Evolutionary conservation across 2,888 invertebrate genomes (phyloP).

Genomic region (Apotomis betuletana): DNA sequence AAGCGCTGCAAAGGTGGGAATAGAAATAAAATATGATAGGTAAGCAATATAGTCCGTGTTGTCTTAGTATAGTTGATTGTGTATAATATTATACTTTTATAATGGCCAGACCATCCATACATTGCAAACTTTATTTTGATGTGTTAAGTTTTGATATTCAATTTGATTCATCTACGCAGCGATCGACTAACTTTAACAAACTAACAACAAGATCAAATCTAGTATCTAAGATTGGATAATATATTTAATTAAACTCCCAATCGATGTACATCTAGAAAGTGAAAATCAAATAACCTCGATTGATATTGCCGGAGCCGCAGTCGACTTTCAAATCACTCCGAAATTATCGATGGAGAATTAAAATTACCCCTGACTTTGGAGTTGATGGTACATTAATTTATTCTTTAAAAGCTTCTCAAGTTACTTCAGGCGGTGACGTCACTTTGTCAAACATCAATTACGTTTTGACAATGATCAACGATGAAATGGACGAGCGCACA

Average conservation of each 20-base stretch:
- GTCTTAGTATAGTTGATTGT: too few relatives aligned
- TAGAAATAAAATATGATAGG: too few relatives aligned
- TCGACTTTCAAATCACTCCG: constrained; percentile 35
- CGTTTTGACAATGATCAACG: constrained; percentile 78
- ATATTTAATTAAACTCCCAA: neutral
- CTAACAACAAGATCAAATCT: too few relatives aligned
- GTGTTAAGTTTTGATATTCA: too few relatives aligned
- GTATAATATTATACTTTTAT: too few relatives aligned
- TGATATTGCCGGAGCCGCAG: constrained; percentile 11
- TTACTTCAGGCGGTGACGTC: constrained; percentile 72
- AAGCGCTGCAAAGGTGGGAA: too few relatives aligned
- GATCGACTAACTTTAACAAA: too few relatives aligned
- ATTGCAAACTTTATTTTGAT: too few relatives aligned
- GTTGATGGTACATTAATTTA: constrained; percentile 68
- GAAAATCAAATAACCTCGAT: neutral
- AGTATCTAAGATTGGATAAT: neutral
- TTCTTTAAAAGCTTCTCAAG: constrained; percentile 73
- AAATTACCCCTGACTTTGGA: constrained; percentile 52
- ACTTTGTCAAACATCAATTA: constrained; percentile 80
- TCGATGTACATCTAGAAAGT: neutral
- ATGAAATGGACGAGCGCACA: constrained; percentile 60
- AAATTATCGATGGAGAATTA: constrained; percentile 32
- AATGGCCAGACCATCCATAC: too few relatives aligned
- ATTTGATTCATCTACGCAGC: too few relatives aligned
- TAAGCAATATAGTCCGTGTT: too few relatives aligned